Percentiles rank a stretch among this genome's conserved stretches.
phyloP scores from a whole-genome alignment of 2,113 vertebrate species.

The Ursus arctos region DNA sequence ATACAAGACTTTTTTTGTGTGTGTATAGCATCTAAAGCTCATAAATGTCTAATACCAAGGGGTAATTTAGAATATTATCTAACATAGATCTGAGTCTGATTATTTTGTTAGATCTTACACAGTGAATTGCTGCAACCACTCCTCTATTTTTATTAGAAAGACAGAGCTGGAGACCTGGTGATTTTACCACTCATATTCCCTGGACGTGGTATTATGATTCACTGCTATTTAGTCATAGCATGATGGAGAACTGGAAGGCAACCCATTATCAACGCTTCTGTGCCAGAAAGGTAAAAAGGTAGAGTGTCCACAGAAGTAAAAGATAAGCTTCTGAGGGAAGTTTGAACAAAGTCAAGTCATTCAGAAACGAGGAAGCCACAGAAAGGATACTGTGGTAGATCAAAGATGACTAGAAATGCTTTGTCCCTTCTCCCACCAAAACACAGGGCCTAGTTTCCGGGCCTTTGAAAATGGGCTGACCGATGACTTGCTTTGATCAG shows the following conservation, averaged over 20 bases:
- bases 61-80: slow-evolving; percentile 25
- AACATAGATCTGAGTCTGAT: neutral
- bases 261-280: neutral
- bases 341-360: neutral
- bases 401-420: neutral
- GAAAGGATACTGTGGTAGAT: neutral
- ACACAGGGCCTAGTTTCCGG: neutral
- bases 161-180: neutral
- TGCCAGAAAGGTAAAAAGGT: neutral
- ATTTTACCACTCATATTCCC: neutral
- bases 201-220: neutral
- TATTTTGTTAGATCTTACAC: slow-evolving; percentile 47
- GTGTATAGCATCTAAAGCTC: slow-evolving; percentile 5
- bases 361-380: neutral
- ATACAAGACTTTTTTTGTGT: neutral
- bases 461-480: neutral
- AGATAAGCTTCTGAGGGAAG: neutral
- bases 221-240: neutral
- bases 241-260: neutral
- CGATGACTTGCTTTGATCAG: neutral
- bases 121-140: neutral
- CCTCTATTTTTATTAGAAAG: slow-evolving; percentile 53
- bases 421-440: neutral
- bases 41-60: neutral
- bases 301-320: neutral